Evolutionary conservation across 1,140 invertebrate genomes (phyloP).

Genomic region (Procambarus virginalis): DNA sequence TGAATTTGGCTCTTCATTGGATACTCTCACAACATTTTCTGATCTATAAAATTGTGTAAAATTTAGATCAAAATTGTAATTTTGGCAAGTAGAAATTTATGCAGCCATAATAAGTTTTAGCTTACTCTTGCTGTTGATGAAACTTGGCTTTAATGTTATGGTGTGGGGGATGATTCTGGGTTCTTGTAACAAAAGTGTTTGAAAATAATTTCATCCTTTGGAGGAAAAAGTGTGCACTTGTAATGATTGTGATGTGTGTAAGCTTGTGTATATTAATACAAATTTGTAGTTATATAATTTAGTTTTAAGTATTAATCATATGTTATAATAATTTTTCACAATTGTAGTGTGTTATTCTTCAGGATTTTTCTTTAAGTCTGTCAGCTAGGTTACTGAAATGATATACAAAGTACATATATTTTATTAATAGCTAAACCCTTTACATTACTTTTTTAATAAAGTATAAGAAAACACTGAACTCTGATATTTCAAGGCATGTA

Average conservation of each 20-base stretch:
- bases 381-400: not conserved
- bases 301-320: not conserved
- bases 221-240: not conserved
- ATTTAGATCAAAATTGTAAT: too few species aligned
- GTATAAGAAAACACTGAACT: slow-evolving; percentile 18
- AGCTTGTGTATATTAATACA: not conserved
- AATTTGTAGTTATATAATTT: not conserved
- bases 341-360: not conserved
- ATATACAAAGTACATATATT: not conserved
- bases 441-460: not conserved
- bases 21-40: too few species aligned
- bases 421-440: not conserved
- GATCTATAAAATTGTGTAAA: too few species aligned
- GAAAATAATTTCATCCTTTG: not conserved
- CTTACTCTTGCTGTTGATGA: too few species aligned
- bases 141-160: not conserved
- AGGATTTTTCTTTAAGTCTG: not conserved
- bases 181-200: not conserved
- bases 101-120: too few species aligned
- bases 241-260: slow-evolving; percentile 3
- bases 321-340: not conserved
- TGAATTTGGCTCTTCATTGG: too few species aligned
- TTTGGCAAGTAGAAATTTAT: too few species aligned
- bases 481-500: slow-evolving; percentile 14
- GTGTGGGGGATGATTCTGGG: slow-evolving; percentile 28